A percentile compares a stretch with the other conserved stretches of the same genome.
phyloP scores from a whole-genome alignment of 2,888 invertebrate genomes.

The Clanis bilineata region DNA sequence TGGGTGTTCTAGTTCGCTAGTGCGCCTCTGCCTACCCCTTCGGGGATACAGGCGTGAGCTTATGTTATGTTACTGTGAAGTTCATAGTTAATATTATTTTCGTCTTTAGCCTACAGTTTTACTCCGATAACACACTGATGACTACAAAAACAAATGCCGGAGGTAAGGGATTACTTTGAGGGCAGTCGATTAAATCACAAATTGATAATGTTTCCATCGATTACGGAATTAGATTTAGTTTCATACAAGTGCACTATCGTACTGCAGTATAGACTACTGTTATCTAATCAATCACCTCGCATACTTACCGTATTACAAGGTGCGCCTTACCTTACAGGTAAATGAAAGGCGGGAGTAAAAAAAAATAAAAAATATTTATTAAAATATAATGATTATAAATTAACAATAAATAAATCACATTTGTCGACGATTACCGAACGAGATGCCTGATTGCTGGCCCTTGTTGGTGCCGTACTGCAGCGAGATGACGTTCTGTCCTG shows the following conservation, averaged over 20 bases:
- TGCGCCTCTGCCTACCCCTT: no score
- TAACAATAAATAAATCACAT: slow-evolving; percentile 85
- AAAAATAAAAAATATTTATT: slow-evolving; percentile 61
- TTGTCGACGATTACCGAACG: slow-evolving; percentile 97
- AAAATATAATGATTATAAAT: slow-evolving; percentile 41
- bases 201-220: slow-evolving; percentile 1
- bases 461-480: slow-evolving; percentile 99
- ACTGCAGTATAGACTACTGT: slow-evolving; percentile 28
- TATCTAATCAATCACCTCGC: slow-evolving; percentile 49
- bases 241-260: slow-evolving; percentile 22
- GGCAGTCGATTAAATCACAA: neutral
- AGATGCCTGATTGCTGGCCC: slow-evolving; percentile 97
- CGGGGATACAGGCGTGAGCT: no score
- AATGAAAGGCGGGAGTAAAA: slow-evolving; percentile 43
- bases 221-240: slow-evolving; percentile 1
- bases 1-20: no score
- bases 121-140: neutral
- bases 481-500: slow-evolving; percentile 95
- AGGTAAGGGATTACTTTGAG: neutral
- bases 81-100: neutral
- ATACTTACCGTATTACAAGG: slow-evolving; percentile 28
- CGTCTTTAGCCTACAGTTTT: no score
- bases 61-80: neutral
- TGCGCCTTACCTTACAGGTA: slow-evolving; percentile 36
- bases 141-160: neutral